Conservation (phyloP, 1,140 invertebrate genomes). For the Bicyclus anynana region DNA sequence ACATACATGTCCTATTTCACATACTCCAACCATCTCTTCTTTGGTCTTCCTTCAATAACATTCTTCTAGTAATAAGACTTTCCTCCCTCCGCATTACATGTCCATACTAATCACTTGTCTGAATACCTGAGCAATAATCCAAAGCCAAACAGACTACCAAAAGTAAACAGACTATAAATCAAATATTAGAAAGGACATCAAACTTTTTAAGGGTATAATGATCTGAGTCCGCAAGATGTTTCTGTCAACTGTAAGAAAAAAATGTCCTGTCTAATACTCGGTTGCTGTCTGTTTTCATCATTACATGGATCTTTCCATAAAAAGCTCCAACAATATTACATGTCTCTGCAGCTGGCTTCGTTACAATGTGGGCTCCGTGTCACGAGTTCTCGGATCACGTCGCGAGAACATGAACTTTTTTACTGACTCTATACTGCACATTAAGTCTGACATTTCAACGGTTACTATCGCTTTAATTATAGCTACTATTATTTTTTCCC, state of each 20-base stretch:
- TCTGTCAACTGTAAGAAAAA: neutral
- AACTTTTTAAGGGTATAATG: too few relatives aligned
- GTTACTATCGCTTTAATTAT: conserved; percentile 47
- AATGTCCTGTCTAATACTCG: neutral
- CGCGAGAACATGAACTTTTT: conserved; percentile 28
- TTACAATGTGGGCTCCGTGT: conserved; percentile 11
- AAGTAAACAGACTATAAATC: too few relatives aligned
- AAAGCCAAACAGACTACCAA: too few relatives aligned
- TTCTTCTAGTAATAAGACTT: too few relatives aligned
- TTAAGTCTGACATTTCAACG: conserved; percentile 59
- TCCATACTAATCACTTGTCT: too few relatives aligned
- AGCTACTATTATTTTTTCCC: conserved; percentile 33
- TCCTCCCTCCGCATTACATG: too few relatives aligned
- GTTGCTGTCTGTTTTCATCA: neutral
- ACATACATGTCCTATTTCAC: too few relatives aligned
- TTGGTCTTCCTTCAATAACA: too few relatives aligned
- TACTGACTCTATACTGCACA: conserved; percentile 38
- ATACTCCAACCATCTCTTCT: too few relatives aligned
- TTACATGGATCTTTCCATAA: conserved; percentile 4
- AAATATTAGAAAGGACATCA: too few relatives aligned
- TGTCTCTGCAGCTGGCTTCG: conserved; percentile 10
- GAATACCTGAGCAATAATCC: too few relatives aligned
- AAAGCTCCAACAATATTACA: conserved; percentile 11
- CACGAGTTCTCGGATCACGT: conserved; percentile 23
- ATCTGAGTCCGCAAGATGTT: neutral